These are phyloP conservation scores for Acanthisitta chloris DNA, from an alignment of 2,113 vertebrate genomes.

Conservation along the genomic window DNA sequence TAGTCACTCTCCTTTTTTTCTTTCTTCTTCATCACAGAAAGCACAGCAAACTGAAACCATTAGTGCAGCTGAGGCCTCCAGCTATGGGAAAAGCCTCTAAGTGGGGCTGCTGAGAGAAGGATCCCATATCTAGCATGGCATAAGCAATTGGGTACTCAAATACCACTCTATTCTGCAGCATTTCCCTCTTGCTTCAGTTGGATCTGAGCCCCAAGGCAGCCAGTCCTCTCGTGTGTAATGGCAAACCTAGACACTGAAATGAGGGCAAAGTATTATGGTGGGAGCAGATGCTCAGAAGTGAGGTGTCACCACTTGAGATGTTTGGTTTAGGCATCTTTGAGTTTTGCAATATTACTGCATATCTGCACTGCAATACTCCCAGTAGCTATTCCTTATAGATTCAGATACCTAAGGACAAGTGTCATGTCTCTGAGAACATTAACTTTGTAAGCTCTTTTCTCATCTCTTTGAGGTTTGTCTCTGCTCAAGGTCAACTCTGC, in stretches of 20 bases:
- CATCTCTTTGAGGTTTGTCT: background rate
- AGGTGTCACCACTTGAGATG: background rate
- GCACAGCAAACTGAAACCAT: background rate
- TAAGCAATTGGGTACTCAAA: background rate
- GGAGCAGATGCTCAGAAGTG: background rate
- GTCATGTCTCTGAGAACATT: background rate
- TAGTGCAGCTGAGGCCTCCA: fast-evolving
- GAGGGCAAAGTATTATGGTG: background rate
- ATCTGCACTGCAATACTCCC: background rate
- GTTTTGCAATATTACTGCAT: background rate
- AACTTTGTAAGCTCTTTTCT: background rate
- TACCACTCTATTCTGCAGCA: background rate
- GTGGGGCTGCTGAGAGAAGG: background rate
- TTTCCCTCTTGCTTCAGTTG: background rate
- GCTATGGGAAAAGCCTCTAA: background rate
- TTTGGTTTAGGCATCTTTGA: background rate
- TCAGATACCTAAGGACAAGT: background rate
- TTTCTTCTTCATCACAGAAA: background rate
- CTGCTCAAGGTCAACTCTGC: background rate
- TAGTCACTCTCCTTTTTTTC: background rate
- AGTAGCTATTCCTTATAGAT: background rate
- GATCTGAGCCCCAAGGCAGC: background rate
- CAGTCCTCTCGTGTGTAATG: fast-evolving
- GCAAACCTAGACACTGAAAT: background rate
- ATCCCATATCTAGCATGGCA: background rate